Evolutionary conservation across 2,797 vertebrate genomes (phyloP).

Genomic region (Echeneis naucrates): DNA sequence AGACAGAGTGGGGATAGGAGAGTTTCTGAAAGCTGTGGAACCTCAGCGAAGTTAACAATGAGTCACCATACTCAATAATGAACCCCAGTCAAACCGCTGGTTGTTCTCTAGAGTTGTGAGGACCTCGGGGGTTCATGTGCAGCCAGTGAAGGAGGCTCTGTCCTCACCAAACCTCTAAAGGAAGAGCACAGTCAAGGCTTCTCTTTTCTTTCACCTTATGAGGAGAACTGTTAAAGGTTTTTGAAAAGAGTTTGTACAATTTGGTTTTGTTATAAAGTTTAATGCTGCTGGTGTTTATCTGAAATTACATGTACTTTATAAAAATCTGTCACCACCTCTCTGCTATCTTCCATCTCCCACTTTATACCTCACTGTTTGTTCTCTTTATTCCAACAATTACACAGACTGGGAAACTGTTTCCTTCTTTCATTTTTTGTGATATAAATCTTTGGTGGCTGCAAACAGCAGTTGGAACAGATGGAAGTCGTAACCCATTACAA

Average conservation of each 20-base stretch:
- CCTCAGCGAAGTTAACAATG: slow-evolving; percentile 15
- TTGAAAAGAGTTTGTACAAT: background rate
- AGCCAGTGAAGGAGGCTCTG: background rate
- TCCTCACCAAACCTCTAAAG: slow-evolving; percentile 12
- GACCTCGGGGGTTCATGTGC: slow-evolving; percentile 5
- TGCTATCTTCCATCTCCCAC: slow-evolving; percentile 19
- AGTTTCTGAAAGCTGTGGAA: slow-evolving; percentile 28
- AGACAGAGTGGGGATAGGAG: background rate
- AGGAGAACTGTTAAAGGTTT: slow-evolving; percentile 6
- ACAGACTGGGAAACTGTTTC: slow-evolving; percentile 24
- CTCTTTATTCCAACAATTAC: slow-evolving; percentile 27
- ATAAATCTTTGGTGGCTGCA: slow-evolving; percentile 42
- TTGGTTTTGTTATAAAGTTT: background rate
- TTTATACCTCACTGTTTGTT: slow-evolving; percentile 23
- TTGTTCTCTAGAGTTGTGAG: slow-evolving; percentile 7
- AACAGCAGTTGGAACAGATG: slow-evolving; percentile 55
- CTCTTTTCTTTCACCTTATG: slow-evolving; percentile 20
- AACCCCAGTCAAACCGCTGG: background rate
- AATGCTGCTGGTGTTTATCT: background rate
- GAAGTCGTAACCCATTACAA: slow-evolving; percentile 50
- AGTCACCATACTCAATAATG: slow-evolving; percentile 18
- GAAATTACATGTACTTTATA: no score
- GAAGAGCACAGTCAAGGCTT: background rate
- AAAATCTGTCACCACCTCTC: background rate
- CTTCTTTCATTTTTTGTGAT: background rate